Conservation (phyloP, 1,140 invertebrate species). For the Leptinotarsa undecemlineata region DNA sequence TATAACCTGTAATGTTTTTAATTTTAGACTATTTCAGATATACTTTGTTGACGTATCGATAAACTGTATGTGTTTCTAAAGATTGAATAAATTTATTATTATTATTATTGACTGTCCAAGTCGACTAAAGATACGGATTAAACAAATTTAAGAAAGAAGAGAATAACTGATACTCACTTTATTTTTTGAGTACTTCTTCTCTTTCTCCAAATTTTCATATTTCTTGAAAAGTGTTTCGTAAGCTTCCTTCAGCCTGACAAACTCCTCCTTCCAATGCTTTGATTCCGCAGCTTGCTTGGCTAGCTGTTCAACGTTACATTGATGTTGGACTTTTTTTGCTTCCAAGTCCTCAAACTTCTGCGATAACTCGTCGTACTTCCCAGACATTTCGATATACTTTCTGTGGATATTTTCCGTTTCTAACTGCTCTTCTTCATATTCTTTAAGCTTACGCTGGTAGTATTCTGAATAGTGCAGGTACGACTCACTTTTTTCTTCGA, state of each 20-base stretch:
- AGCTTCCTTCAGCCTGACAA: conserved; percentile 22
- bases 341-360: conserved; percentile 43
- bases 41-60: too few species aligned
- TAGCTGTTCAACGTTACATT: conserved; percentile 4
- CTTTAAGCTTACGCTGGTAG: conserved; percentile 40
- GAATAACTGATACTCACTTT: too few species aligned
- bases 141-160: too few species aligned
- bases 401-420: conserved; percentile 45
- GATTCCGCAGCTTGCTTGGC: neutral
- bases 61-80: too few species aligned
- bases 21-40: too few species aligned
- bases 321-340: conserved; percentile 26
- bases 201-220: conserved; percentile 37
- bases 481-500: conserved; percentile 36
- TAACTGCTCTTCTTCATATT: conserved; percentile 29
- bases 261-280: conserved; percentile 27
- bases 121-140: too few species aligned
- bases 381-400: conserved; percentile 51
- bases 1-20: too few species aligned
- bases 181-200: neutral
- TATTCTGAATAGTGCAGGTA: conserved; percentile 26
- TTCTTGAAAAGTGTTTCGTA: conserved; percentile 44
- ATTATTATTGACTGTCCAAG: too few species aligned
- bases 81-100: too few species aligned
- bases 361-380: conserved; percentile 49